Base-by-base conservation (phyloP, 2,888 invertebrate species). In the Sylvicola cinctus region DNA sequence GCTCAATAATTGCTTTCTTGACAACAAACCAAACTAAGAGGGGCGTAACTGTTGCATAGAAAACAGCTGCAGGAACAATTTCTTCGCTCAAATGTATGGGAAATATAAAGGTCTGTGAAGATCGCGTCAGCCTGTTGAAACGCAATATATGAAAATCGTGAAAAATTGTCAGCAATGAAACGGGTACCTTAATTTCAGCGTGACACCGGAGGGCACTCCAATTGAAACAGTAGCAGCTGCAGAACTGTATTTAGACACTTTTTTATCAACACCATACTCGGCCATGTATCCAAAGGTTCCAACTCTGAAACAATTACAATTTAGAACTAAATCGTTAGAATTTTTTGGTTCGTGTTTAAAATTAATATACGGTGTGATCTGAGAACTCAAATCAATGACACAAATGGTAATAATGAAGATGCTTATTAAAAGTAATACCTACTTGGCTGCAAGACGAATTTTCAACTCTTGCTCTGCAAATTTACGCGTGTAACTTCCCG, bases 251-350 rank as follows among this genome's bases (percentile, higher is more conserved):
- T 85, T 76, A 0, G 91, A 87, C 17, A 95, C 70, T 53, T 84
- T 87, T 48, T 90, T 91, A 49, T 93, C 90, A 2, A 80, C 79
- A 0, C 90, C 90, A 50, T 90, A 93, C 51, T 93, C 91, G 1
- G 87, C 61, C 36, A 80, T 62, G 3, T 75, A 76, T 5, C 91
- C 91, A 54, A 87, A 83, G 1, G 85, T 83, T 11, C 90, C 87
- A 30, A 72, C 62, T 55, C 84, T 85, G 50, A n/a, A 54, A 53
- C 38, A 38, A n/a, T 17, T 7, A 33, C 17, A 13, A 23, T 14
- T 30, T n/a, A n/a, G n/a, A n/a, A n/a, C n/a, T n/a, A n/a, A n/a
- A n/a, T n/a, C n/a, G n/a, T n/a, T n/a, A n/a, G n/a, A n/a, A n/a
- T n/a, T n/a, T n/a, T n/a, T n/a, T n/a, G n/a, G n/a, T n/a, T n/a